Evolutionary conservation across 2,113 vertebrate genomes (phyloP).

Genomic region (Lepisosteus osseus): DNA sequence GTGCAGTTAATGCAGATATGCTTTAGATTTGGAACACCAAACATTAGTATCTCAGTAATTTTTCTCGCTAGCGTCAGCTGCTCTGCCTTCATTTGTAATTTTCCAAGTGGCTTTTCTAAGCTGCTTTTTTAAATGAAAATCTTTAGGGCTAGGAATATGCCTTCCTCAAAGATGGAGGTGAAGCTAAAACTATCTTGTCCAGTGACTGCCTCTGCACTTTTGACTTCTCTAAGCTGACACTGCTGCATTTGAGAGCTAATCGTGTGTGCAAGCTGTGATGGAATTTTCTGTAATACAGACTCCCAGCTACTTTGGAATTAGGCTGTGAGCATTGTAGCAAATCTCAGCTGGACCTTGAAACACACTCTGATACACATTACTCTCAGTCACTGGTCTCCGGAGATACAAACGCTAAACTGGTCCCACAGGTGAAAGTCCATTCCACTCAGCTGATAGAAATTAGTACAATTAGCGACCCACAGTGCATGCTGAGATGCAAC

Average conservation of each 20-base stretch:
- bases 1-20: neutral
- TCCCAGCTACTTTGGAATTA: conserved; percentile 3
- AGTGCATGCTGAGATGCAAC: neutral
- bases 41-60: neutral
- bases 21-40: conserved; percentile 1
- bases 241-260: neutral
- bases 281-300: conserved; percentile 1
- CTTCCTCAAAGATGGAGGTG: neutral
- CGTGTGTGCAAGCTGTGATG: neutral
- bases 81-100: neutral
- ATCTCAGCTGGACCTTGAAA: neutral
- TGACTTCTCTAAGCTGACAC: neutral
- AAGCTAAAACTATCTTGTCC: neutral
- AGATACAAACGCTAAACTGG: neutral
- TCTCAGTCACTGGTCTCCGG: neutral
- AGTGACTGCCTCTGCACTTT: neutral
- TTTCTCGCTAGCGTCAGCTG: neutral
- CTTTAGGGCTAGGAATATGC: neutral
- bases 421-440: neutral
- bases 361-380: neutral
- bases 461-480: neutral
- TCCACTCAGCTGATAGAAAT: neutral
- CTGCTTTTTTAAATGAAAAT: neutral
- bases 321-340: neutral
- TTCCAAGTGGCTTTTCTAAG: neutral